Conservation (phyloP, 2,797 vertebrate genomes). For the Champsocephalus esox region DNA sequence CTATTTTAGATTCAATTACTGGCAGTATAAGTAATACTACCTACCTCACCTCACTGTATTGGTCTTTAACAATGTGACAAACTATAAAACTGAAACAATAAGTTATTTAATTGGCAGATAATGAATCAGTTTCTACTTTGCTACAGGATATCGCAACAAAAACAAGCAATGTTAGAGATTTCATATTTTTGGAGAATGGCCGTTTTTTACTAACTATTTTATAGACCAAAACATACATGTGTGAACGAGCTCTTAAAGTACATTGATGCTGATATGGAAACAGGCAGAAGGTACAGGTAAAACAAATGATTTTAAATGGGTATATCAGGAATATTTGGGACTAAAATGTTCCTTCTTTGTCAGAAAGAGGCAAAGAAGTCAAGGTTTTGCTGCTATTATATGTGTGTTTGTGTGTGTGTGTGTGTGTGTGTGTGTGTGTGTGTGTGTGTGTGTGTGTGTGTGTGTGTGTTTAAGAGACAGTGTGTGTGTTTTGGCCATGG, state of each 20-base stretch:
- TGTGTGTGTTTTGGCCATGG: constrained; percentile 6
- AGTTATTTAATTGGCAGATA: too few species aligned
- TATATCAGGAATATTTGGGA: not conserved
- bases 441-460: too few species aligned
- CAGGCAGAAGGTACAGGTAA: too few species aligned
- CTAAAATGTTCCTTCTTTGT: not conserved
- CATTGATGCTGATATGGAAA: not conserved
- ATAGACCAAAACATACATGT: not conserved
- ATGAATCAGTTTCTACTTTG: not conserved
- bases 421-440: too few species aligned
- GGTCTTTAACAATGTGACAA: not conserved
- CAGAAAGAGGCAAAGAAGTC: constrained; percentile 24
- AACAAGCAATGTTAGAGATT: not conserved
- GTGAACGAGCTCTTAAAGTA: constrained; percentile 11
- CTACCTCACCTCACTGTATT: not conserved
- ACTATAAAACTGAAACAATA: not conserved
- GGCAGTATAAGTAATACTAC: too few species aligned
- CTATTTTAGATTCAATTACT: not conserved
- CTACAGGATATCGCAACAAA: not conserved
- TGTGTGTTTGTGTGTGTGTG: too few species aligned
- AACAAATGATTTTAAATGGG: not conserved
- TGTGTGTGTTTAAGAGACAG: not conserved
- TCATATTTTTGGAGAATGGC: not conserved
- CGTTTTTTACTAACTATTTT: not conserved
- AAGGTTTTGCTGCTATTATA: too few species aligned